These are phyloP conservation scores for Suricata suricatta DNA, from an alignment of 2,113 vertebrate species.

Conservation along the genomic window DNA sequence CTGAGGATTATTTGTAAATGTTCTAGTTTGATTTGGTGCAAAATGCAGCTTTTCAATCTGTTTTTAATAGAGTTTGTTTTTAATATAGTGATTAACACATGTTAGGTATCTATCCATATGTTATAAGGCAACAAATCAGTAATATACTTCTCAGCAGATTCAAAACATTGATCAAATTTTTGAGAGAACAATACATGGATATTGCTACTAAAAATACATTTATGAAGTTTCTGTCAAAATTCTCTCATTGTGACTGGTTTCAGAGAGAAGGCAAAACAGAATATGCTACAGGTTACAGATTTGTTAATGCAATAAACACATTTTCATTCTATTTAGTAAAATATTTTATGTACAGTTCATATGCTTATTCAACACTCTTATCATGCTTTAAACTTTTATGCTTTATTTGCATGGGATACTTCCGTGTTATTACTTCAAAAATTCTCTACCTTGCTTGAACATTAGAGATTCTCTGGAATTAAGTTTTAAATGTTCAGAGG, in stretches of 20 bases:
- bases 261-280: neutral
- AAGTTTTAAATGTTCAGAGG: neutral
- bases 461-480: neutral
- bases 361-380: neutral
- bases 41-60: neutral
- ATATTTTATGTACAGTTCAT: neutral
- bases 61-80: neutral
- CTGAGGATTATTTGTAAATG: neutral
- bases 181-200: neutral
- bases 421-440: neutral
- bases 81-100: neutral
- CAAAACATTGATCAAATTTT: neutral
- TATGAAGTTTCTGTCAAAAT: neutral
- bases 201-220: neutral
- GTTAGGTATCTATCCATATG: neutral
- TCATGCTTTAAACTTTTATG: neutral
- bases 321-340: neutral
- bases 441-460: rapidly evolving
- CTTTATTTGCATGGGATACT: neutral
- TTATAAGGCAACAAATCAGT: neutral
- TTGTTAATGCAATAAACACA: neutral
- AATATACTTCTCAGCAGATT: neutral
- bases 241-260: neutral
- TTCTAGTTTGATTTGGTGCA: neutral
- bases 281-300: neutral